Percentiles rank a stretch among this genome's conserved stretches.
Conservation (phyloP, 2,888 invertebrate genomes). For the Nysson spinosus region DNA sequence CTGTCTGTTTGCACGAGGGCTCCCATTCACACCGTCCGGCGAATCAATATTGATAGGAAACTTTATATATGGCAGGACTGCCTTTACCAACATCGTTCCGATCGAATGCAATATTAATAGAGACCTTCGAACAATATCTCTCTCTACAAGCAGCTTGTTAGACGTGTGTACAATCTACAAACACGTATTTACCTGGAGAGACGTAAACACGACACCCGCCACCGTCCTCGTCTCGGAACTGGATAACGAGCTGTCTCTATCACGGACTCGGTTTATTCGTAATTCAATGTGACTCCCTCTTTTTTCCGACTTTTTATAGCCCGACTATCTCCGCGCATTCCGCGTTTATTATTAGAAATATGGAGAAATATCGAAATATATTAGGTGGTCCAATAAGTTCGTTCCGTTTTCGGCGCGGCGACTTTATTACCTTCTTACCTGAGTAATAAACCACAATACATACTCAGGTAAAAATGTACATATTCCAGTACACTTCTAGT, state of each 20-base stretch:
- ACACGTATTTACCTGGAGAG: conserved; percentile 17
- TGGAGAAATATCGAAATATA: too few species aligned
- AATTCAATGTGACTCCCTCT: too few species aligned
- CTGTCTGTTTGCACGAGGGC: conserved; percentile 47
- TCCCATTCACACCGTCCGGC: conserved; percentile 44
- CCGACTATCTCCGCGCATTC: too few species aligned
- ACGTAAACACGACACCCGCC: too few species aligned
- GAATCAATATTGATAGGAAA: conserved; percentile 65
- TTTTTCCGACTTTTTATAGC: too few species aligned
- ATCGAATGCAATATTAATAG: conserved; percentile 52
- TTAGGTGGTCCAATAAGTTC: too few species aligned
- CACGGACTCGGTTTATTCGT: conserved; percentile 5
- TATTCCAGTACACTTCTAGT: too few species aligned
- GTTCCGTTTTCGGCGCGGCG: too few species aligned
- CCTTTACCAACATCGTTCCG: conserved; percentile 23
- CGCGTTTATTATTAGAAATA: too few species aligned
- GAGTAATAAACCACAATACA: too few species aligned
- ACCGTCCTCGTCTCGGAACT: conserved; percentile 20
- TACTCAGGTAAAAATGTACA: too few species aligned
- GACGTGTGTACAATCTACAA: not conserved
- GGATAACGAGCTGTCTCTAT: conserved; percentile 32
- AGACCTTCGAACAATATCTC: conserved; percentile 36
- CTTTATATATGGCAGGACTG: conserved; percentile 37
- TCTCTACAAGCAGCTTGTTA: not conserved
- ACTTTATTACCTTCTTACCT: too few species aligned